Percentiles rank a stretch among this genome's conserved stretches.
Evolutionary conservation across 1,140 invertebrate genomes (phyloP).

Genomic region (Leptopilina clavipes): DNA sequence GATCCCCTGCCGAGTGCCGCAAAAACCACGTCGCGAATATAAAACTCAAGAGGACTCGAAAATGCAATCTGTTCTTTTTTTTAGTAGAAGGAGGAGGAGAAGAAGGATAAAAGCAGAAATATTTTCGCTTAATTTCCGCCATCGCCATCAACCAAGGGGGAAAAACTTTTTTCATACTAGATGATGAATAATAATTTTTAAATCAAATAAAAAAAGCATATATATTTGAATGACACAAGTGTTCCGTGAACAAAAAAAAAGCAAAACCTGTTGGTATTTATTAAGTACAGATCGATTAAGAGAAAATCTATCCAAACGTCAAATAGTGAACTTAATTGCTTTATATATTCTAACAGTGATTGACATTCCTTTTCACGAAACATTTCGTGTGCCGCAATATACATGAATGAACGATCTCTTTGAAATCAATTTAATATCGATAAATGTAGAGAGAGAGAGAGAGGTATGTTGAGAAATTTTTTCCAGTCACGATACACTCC

Average conservation of each 20-base stretch:
- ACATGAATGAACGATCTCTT: background rate
- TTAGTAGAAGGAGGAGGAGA: no score
- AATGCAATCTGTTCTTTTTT: conserved; percentile 10
- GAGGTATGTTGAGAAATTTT: background rate
- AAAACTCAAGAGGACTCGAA: conserved; percentile 24
- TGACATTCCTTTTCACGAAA: conserved; percentile 3
- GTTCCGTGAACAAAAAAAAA: no score
- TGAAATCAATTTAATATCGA: background rate
- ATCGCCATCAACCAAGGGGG: no score
- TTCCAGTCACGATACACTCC: background rate
- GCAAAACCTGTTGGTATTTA: background rate
- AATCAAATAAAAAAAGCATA: no score
- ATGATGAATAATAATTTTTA: background rate
- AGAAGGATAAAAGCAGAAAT: background rate
- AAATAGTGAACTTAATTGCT: conserved; percentile 6
- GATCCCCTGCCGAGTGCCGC: conserved; percentile 13
- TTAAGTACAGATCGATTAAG: no score
- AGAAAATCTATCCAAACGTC: background rate
- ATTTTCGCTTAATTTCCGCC: background rate
- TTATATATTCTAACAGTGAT: background rate
- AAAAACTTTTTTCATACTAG: no score
- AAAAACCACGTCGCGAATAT: conserved; percentile 25
- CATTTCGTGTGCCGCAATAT: background rate
- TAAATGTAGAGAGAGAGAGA: no score
- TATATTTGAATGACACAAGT: no score